Evolutionary conservation across 2,888 invertebrate genomes (phyloP), one percentile per base, ranked within the genome.

Genomic region (Exephanes ischioxanthus): DNA sequence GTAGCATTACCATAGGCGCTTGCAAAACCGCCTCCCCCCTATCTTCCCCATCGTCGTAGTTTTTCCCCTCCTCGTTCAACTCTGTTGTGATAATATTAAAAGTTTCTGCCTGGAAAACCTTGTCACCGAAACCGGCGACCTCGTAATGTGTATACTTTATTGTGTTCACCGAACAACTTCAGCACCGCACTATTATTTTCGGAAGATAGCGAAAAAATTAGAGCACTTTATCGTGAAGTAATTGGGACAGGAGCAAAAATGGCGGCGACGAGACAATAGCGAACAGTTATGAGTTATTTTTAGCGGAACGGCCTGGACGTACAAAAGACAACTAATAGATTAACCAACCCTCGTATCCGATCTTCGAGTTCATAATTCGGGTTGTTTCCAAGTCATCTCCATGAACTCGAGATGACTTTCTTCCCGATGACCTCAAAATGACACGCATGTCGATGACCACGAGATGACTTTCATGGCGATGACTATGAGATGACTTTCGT

Each of bases 1-100:
- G 85, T 86, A 84, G 86, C 73, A 86, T 85, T 85, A 86, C 84
- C 87, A 72, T 83, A 75, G 75, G 70, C 80, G 67, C 45, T 61
- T 37, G 22, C 37, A 6, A 19, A 6, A 19, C 2, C 53, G 16
- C 48, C 45, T 14, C 75, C 71, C 70, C 19, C 72, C 67, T 75
- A 76, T 71, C 26, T 71, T 53, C 63, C 77, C 37, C 22, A 58
- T 58, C 53, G 67, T 26, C 45, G 66, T 67, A 55, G 22, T 66
- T 51, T 26, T 53, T n/a, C 53, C 51, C 4, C 55, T 45, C 61
- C 61, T 9, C 66, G 58, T 79, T 71, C 51, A 68, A 37, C 41
- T 58, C 67, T 61, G 53, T 70, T 80, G 63, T 66, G 63, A 48
- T 83, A 87, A 84, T 86, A 86, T 86, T 87, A 82, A 87, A 85